Evolutionary conservation across 2,888 invertebrate species (phyloP).

Genomic region (Resseliella maxima): DNA sequence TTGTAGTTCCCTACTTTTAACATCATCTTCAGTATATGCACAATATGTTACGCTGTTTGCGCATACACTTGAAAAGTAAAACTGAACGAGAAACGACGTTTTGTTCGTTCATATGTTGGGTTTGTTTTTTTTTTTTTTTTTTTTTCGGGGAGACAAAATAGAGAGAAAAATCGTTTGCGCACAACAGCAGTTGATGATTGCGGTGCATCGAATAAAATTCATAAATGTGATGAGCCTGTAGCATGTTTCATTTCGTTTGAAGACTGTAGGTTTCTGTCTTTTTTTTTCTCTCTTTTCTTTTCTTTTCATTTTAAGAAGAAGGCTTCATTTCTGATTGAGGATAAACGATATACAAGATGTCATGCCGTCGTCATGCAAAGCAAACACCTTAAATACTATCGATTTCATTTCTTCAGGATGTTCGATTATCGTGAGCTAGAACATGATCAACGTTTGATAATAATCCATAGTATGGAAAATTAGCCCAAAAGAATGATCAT

Average conservation of each 20-base stretch:
- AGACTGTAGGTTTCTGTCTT: background rate
- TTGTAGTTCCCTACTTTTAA: conserved; percentile 41
- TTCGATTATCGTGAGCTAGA: too few species aligned
- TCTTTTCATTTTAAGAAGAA: background rate
- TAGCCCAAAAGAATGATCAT: background rate
- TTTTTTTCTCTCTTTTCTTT: background rate
- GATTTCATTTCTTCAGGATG: too few species aligned
- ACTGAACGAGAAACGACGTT: background rate
- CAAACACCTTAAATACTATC: background rate
- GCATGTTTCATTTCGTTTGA: background rate
- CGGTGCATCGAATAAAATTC: background rate
- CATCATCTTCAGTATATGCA: conserved; percentile 37
- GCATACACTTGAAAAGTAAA: conserved; percentile 51
- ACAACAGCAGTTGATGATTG: conserved; percentile 47
- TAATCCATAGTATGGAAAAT: too few species aligned
- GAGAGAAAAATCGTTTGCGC: conserved; percentile 14
- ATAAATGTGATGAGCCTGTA: background rate
- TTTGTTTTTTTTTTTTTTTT: too few species aligned
- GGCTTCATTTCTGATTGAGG: background rate
- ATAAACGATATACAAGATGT: too few species aligned
- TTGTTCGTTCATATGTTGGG: background rate
- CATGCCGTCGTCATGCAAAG: too few species aligned
- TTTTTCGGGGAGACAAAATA: background rate
- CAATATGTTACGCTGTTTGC: conserved; percentile 47
- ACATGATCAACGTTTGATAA: too few species aligned